A percentile compares a stretch with the other conserved stretches of the same genome.
Evolutionary conservation across 2,888 invertebrate genomes (phyloP).

Genomic region (Hydraecia micacea): DNA sequence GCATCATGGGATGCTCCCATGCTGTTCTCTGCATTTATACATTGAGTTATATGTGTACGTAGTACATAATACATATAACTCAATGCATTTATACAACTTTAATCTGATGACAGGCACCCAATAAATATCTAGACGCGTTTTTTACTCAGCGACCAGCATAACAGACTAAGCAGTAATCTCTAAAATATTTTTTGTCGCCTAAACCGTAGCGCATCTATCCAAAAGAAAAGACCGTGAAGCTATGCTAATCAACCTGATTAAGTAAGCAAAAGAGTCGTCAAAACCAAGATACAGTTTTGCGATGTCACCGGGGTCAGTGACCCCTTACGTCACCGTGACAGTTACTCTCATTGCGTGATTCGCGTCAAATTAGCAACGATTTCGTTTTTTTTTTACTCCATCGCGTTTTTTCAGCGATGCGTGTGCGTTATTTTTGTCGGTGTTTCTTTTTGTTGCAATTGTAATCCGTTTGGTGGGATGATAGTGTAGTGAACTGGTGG

Average conservation of each 20-base stretch:
- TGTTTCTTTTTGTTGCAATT: slow-evolving; percentile 29
- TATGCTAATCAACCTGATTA: slow-evolving; percentile 58
- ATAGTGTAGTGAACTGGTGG: slow-evolving; percentile 35
- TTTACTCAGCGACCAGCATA: neutral
- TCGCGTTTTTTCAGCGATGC: slow-evolving; percentile 55
- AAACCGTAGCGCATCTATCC: slow-evolving; percentile 11
- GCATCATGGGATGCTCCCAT: no score
- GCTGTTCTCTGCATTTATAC: neutral
- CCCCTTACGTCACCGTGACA: slow-evolving; percentile 62
- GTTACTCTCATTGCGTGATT: slow-evolving; percentile 65
- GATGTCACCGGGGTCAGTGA: slow-evolving; percentile 62
- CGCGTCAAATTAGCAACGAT: slow-evolving; percentile 62
- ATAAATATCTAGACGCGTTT: slow-evolving; percentile 5
- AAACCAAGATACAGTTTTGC: slow-evolving; percentile 45
- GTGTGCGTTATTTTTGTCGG: slow-evolving; percentile 45
- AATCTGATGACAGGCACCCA: neutral
- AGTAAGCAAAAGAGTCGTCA: slow-evolving; percentile 54
- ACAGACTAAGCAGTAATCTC: slow-evolving; percentile 23
- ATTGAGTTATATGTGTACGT: no score
- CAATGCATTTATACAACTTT: neutral
- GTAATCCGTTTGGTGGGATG: slow-evolving; percentile 27
- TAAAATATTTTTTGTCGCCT: slow-evolving; percentile 13
- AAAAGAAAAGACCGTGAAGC: slow-evolving; percentile 44
- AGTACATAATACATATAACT: no score
- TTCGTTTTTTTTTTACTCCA: slow-evolving; percentile 55